Percentiles rank a stretch among this genome's conserved stretches.
phyloP scores from a whole-genome alignment of 2,113 vertebrate genomes.

The Anhinga anhinga region DNA sequence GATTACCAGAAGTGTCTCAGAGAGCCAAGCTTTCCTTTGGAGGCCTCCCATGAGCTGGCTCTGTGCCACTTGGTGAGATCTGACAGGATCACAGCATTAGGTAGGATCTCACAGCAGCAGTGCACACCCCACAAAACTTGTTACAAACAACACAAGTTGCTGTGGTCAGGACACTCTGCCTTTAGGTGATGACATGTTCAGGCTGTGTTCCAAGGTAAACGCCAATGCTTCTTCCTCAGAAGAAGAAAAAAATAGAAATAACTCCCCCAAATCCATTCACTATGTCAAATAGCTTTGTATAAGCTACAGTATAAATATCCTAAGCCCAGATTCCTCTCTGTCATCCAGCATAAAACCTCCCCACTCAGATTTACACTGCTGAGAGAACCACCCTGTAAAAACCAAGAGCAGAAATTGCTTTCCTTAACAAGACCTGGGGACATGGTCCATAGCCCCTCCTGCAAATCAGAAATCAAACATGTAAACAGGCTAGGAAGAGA shows the following conservation, averaged over 20 bases:
- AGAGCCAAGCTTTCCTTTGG: neutral
- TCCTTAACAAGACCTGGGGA: neutral
- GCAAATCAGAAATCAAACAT: neutral
- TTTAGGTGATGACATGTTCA: constrained; percentile 10
- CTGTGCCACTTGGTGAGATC: neutral
- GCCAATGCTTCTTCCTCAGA: neutral
- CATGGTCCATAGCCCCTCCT: neutral
- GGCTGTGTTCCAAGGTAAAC: constrained; percentile 30
- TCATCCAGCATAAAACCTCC: constrained; percentile 7
- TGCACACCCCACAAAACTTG: neutral
- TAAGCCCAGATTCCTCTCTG: neutral
- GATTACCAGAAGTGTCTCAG: neutral
- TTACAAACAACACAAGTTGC: neutral
- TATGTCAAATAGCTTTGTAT: constrained; percentile 33
- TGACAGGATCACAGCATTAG: neutral
- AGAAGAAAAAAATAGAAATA: constrained; percentile 2
- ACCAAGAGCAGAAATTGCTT: neutral
- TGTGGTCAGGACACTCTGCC: constrained; percentile 16
- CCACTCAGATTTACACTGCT: neutral
- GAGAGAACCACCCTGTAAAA: constrained; percentile 11
- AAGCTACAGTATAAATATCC: constrained; percentile 19
- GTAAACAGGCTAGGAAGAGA: neutral
- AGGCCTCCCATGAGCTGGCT: neutral
- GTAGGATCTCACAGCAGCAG: neutral
- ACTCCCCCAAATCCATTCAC: constrained; percentile 24